phyloP scores from a whole-genome alignment of 2,797 vertebrate species.

The Podargus strigoides region DNA sequence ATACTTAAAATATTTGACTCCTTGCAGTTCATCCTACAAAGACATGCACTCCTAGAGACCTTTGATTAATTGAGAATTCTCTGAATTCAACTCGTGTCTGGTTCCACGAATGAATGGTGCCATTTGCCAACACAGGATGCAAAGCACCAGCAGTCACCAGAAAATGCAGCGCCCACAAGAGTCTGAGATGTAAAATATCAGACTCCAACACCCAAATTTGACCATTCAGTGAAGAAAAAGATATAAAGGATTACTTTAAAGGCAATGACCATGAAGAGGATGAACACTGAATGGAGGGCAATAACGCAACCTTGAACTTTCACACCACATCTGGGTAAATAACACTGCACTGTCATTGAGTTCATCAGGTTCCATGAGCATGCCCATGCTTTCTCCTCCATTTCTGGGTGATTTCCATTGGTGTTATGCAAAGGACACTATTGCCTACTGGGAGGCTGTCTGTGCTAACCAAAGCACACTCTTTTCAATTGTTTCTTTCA shows the following conservation, averaged over 20 bases:
- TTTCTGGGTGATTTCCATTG: constrained; percentile 38
- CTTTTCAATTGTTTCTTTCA: neutral
- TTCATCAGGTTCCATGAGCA: constrained; percentile 8
- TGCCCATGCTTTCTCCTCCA: neutral
- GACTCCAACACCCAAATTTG: neutral
- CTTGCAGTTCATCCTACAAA: neutral
- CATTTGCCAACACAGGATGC: neutral
- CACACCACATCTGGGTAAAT: neutral
- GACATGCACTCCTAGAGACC: neutral
- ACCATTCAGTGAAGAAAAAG: neutral
- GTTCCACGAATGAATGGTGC: neutral
- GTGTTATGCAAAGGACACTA: constrained; percentile 21
- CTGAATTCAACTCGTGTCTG: neutral
- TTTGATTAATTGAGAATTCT: neutral
- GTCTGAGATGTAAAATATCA: neutral
- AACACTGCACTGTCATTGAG: neutral
- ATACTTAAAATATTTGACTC: neutral
- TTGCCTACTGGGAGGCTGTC: neutral
- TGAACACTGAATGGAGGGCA: neutral
- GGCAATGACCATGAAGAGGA: neutral
- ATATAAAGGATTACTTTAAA: neutral
- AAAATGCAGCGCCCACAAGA: neutral
- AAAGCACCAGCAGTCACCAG: neutral
- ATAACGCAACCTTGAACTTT: constrained; percentile 30
- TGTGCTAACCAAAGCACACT: neutral